A percentile compares a stretch with the other conserved stretches of the same genome.
These are phyloP conservation scores for Telenomus remus DNA, from an alignment of 1,140 invertebrate species.

Conservation along the genomic window DNA sequence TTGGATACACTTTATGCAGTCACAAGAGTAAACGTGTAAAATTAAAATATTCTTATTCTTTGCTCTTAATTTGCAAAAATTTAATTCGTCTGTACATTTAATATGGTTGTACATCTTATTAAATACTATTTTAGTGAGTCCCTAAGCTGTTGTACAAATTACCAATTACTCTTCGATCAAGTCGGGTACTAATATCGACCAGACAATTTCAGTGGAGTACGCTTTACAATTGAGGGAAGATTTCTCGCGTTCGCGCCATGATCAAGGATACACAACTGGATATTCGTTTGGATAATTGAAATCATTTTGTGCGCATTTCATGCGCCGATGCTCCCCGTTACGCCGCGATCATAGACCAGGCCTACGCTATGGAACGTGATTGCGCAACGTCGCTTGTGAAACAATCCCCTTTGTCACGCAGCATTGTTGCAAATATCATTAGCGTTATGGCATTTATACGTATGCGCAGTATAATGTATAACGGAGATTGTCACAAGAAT, in stretches of 20 bases:
- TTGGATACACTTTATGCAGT: too few relatives aligned
- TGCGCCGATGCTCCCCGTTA: conserved; percentile 62
- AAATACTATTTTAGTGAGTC: background rate
- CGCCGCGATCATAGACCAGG: conserved; percentile 62
- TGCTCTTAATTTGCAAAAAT: too few relatives aligned
- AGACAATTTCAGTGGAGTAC: conserved; percentile 57
- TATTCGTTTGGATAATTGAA: conserved; percentile 71
- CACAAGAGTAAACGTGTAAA: too few relatives aligned
- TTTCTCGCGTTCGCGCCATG: conserved; percentile 15
- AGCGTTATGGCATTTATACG: conserved; percentile 60
- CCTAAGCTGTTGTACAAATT: conserved; percentile 29
- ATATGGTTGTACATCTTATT: too few relatives aligned
- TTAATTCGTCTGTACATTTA: too few relatives aligned
- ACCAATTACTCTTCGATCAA: conserved; percentile 64
- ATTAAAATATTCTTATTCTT: too few relatives aligned
- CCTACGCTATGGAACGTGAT: conserved; percentile 60
- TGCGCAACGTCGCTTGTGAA: conserved; percentile 60
- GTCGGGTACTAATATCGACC: conserved; percentile 65
- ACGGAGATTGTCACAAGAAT: conserved; percentile 19
- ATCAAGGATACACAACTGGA: conserved; percentile 42
- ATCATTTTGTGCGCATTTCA: conserved; percentile 69
- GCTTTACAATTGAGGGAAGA: conserved; percentile 54
- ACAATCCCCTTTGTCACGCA: conserved; percentile 61
- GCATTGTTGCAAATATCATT: conserved; percentile 66
- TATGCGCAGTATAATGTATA: conserved; percentile 20